Conservation (phyloP, 2,888 invertebrate species). For the Drosophila macrospina region DNA sequence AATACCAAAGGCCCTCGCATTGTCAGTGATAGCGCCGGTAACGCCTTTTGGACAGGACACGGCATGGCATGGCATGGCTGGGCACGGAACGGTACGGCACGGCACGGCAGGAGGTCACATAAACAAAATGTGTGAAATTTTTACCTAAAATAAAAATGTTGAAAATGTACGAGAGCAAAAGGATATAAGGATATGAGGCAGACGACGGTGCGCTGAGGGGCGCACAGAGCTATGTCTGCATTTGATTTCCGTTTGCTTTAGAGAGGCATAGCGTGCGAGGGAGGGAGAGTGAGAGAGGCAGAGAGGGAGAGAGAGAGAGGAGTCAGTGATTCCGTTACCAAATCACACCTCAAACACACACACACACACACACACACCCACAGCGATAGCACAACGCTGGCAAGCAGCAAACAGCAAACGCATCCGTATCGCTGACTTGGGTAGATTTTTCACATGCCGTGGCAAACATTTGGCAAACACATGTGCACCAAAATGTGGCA, state of each 20-base stretch:
- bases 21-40: constrained; percentile 66
- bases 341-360: constrained; percentile 69
- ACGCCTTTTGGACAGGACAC: constrained; percentile 57
- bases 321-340: constrained; percentile 48
- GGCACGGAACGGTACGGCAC: constrained; percentile 48
- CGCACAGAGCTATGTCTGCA: constrained; percentile 64
- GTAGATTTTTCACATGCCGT: constrained; percentile 80
- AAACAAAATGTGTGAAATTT: constrained; percentile 80
- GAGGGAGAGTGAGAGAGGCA: background rate
- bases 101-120: constrained; percentile 66
- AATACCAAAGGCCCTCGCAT: constrained; percentile 46
- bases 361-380: constrained; percentile 4
- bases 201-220: constrained; percentile 22
- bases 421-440: constrained; percentile 47
- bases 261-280: background rate
- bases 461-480: constrained; percentile 85
- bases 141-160: constrained; percentile 78
- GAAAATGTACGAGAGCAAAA: constrained; percentile 50
- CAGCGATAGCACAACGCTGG: background rate
- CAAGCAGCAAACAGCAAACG: constrained; percentile 27
- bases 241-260: constrained; percentile 76
- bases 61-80: constrained; percentile 13
- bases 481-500: constrained; percentile 80
- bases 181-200: constrained; percentile 19
- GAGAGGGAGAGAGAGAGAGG: constrained; percentile 17